Conservation (phyloP, 2,113 vertebrate genomes). For the Brienomyrus brachyistius region DNA sequence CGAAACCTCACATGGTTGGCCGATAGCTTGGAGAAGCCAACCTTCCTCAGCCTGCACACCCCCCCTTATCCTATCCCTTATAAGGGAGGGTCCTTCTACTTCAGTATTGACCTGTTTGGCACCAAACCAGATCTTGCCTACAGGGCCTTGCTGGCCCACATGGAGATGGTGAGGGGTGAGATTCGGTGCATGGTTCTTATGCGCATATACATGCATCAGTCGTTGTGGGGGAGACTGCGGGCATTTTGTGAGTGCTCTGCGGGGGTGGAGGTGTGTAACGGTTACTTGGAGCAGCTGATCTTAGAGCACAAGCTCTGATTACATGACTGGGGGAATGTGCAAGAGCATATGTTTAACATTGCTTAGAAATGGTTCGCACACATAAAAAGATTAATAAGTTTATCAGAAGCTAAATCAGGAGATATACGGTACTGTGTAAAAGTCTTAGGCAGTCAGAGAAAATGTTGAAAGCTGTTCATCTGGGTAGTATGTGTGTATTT, state of each 20-base stretch:
- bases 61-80: slow-evolving; percentile 36
- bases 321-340: background rate
- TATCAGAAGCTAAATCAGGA: background rate
- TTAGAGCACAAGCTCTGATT: slow-evolving; percentile 29
- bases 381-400: background rate
- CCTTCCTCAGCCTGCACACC: slow-evolving; percentile 37
- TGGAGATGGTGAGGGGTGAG: slow-evolving; percentile 24
- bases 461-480: too few relatives aligned
- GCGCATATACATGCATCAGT: slow-evolving; percentile 28
- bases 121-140: slow-evolving; percentile 21
- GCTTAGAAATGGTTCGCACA: background rate
- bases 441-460: background rate
- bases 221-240: slow-evolving; percentile 23
- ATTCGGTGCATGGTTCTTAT: slow-evolving; percentile 17
- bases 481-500: background rate
- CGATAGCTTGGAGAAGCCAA: slow-evolving; percentile 22
- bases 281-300: slow-evolving; percentile 32
- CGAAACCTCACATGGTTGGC: slow-evolving; percentile 36
- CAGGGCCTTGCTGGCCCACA: slow-evolving; percentile 26
- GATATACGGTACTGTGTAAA: background rate
- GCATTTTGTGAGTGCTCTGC: slow-evolving; percentile 28
- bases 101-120: slow-evolving; percentile 40
- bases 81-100: slow-evolving; percentile 27
- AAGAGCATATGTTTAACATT: background rate
- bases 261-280: slow-evolving; percentile 6